Base-by-base conservation (phyloP, 2,113 vertebrate species). In the Jaculus jaculus region DNA sequence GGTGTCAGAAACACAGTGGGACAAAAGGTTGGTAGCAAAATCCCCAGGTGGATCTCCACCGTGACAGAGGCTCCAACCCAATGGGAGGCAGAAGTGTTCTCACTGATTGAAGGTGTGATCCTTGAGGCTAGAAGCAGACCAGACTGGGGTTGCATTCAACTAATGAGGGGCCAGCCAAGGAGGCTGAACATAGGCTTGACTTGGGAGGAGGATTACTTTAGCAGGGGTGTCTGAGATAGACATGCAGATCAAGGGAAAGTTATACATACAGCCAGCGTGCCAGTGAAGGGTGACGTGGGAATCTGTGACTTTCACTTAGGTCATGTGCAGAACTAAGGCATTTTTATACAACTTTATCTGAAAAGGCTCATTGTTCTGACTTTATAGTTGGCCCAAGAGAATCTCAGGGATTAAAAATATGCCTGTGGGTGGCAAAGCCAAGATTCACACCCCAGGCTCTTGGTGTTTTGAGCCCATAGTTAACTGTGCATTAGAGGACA, bases 221-320 rank as follows among this genome's bases (percentile, higher is more conserved):
- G 21, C 30, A 84, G 51, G 61, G 9, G 20, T 74, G 28, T 75
- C 39, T 84, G 84, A 95, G 75, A 47, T 42, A 23, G 34, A 24
- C 16, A 42, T 8, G 21, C 13, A 47, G 58, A 21, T 39, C 72
- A 17, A 13, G 61, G 69, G 77, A 47, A 81, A 63, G 73, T 17
- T 60, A 65, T 32, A 83, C 51, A 34, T 26, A 68, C 73, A n/a
- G 42, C 74, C 37, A 65, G 73, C 51, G 20, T 47, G 47, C 34
- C 18, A 10, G 5, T 24, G 54, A 60, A 47, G 87, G 58, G 30
- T 0, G 0, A 58, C 61, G 47, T 24, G 89, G 58, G 37, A 90
- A 72, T 63, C 37, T 47, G 26, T 26, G 81, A n/a, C 78, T 86
- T 90, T 54, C 30, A 85, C 73, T 78, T 78, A 82, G 94, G 68